Conservation (phyloP, 1,140 invertebrate genomes). For the Macrobrachium rosenbergii region DNA sequence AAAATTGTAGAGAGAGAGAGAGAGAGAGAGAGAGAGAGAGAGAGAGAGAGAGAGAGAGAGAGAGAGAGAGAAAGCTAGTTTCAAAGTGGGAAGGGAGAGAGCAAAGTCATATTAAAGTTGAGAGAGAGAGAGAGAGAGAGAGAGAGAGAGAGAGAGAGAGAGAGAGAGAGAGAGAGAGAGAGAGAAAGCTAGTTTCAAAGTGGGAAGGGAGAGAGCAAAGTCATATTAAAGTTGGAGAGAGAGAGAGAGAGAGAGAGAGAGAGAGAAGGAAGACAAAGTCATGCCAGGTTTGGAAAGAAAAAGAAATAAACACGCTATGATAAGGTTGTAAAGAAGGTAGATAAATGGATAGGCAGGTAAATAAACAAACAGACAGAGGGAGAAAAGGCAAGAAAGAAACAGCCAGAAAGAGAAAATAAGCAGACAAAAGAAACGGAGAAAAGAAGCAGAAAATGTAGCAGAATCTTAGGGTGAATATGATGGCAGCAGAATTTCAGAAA, state of each 20-base stretch:
- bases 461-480: too few species aligned
- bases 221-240: not conserved
- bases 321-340: not conserved
- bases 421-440: not conserved
- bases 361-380: too few species aligned
- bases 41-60: not conserved
- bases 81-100: not conserved
- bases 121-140: not conserved
- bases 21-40: slow-evolving; percentile 24
- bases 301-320: not conserved
- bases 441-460: not conserved
- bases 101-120: not conserved
- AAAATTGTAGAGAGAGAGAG: slow-evolving; percentile 2
- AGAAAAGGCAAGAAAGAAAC: too few species aligned
- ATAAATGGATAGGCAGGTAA: too few species aligned
- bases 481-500: too few species aligned
- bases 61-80: not conserved
- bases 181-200: not conserved
- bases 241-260: not conserved
- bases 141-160: not conserved
- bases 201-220: not conserved
- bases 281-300: not conserved
- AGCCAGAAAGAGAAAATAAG: not conserved
- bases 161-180: not conserved
- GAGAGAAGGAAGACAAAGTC: not conserved